A percentile compares a stretch with the other conserved stretches of the same genome.
These are phyloP conservation scores for Halcyon chelicuti DNA, from an alignment of 2,797 vertebrate species.

Conservation along the genomic window DNA sequence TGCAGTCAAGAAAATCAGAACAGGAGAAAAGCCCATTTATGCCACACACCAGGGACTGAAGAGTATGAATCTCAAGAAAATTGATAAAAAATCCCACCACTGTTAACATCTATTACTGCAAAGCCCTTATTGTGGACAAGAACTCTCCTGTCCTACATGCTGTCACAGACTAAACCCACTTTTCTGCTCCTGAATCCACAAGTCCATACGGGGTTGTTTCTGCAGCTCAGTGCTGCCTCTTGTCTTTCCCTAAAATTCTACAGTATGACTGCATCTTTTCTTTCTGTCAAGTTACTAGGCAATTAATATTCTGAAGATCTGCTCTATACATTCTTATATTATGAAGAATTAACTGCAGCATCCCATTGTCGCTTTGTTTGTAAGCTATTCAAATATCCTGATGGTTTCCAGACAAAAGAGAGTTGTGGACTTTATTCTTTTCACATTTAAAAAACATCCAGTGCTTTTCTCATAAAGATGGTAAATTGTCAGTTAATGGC, in stretches of 20 bases:
- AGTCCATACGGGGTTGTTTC: not conserved
- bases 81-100: not conserved
- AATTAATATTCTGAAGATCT: not conserved
- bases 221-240: not conserved
- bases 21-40: not conserved
- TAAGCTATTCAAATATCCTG: not conserved
- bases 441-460: not conserved
- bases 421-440: not conserved
- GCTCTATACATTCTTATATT: not conserved
- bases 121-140: not conserved
- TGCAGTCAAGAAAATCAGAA: not conserved
- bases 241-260: not conserved
- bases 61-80: not conserved
- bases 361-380: not conserved
- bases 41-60: not conserved
- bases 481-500: not conserved
- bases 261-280: not conserved
- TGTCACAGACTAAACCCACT: not conserved
- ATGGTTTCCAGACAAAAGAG: not conserved
- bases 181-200: not conserved
- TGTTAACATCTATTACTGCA: not conserved
- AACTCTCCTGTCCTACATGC: not conserved
- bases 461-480: not conserved
- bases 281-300: not conserved
- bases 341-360: not conserved